Evolutionary conservation across 2,888 invertebrate genomes (phyloP), one percentile per base, ranked within the genome.

Genomic region (Acrocyrtus sp.): DNA sequence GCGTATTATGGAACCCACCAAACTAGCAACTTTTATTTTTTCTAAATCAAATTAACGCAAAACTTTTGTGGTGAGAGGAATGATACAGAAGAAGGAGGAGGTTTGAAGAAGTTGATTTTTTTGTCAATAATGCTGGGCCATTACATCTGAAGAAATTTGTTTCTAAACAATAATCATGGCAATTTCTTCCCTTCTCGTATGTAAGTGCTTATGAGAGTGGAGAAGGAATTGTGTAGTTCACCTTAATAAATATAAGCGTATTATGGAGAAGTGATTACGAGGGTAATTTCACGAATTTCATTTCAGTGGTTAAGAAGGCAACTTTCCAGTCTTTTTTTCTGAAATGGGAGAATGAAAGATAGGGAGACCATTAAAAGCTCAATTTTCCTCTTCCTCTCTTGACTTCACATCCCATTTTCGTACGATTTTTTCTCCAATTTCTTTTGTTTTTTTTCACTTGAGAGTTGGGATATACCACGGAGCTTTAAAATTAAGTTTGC

Each of bases 171-270:
- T n/a, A n/a, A n/a, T n/a, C n/a, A n/a, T n/a, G n/a, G 19, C 50
- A 21, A 50, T 50, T 50, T 22, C 22, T 50, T 22, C 50, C 22
- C n/a, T 50, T 50, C 5, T 22, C 12, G 21, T 22, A 45, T 2
- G 56, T 43, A n/a, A n/a, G n/a, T n/a, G n/a, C n/a, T n/a, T n/a
- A n/a, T n/a, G 24, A 50, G n/a, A 51, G 41, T 53, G 51, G 26
- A 41, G 48, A 65, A 65, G n/a, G n/a, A n/a, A n/a, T n/a, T n/a
- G n/a, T n/a, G n/a, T 56, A 27, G 48, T 39, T 57, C 43, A 58
- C 39, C 43, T 57, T 66, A 56, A 65, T 48, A 61, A 56, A 53
- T 29, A 34, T 8, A 57, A 22, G 57, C 19, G 19, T 29, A 19
- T n/a, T 15, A 34, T 34, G n/a, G 43, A 43, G 27, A 27, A 39